phyloP scores from a whole-genome alignment of 1,140 invertebrate genomes.

The Cydia fagiglandana region DNA sequence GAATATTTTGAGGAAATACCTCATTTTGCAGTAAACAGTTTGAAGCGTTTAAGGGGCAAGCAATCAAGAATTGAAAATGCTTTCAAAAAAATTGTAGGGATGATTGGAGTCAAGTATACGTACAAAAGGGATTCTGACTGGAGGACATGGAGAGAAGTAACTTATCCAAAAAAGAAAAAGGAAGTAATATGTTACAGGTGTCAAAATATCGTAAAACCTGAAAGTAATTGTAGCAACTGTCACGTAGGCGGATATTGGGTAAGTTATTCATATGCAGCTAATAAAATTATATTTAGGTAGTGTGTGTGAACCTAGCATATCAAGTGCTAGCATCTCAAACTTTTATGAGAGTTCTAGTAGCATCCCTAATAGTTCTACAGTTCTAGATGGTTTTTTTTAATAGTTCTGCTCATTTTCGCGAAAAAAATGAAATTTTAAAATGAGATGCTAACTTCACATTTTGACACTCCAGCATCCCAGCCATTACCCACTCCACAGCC shows the following conservation, averaged over 20 bases:
- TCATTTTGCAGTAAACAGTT: slow-evolving; percentile 39
- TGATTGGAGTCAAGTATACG: slow-evolving; percentile 50
- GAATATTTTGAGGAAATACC: slow-evolving; percentile 44
- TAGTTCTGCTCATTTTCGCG: no score
- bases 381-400: no score
- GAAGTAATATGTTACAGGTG: slow-evolving; percentile 49
- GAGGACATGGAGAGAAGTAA: slow-evolving; percentile 54
- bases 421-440: no score
- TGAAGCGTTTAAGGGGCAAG: slow-evolving; percentile 33
- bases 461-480: no score
- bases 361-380: no score
- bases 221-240: slow-evolving; percentile 39
- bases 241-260: slow-evolving; percentile 52
- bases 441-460: no score
- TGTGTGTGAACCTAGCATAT: no score
- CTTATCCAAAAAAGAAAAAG: slow-evolving; percentile 34
- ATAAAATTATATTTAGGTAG: not conserved
- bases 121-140: slow-evolving; percentile 53
- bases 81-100: slow-evolving; percentile 46
- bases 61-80: slow-evolving; percentile 45
- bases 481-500: no score
- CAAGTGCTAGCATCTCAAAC: no score
- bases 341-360: no score
- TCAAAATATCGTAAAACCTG: slow-evolving; percentile 40
- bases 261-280: slow-evolving; percentile 29